These are phyloP conservation scores for Cervus canadensis DNA, from an alignment of 2,113 vertebrate genomes.

Conservation along the genomic window DNA sequence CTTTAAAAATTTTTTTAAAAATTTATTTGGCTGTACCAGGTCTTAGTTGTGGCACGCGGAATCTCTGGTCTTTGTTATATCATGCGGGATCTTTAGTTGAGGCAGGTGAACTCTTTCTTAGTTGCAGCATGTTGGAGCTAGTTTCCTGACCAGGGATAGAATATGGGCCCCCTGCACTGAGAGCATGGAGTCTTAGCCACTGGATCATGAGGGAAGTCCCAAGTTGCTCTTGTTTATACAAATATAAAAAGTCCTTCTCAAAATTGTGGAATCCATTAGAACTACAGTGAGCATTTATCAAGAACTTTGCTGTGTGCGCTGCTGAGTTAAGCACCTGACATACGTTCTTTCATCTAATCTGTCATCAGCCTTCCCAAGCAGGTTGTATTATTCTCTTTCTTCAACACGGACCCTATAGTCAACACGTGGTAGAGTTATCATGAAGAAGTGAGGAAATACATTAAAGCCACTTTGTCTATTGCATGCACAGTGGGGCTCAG, in stretches of 20 bases:
- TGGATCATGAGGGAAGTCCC: not conserved
- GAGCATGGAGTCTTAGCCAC: not conserved
- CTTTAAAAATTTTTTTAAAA: not conserved
- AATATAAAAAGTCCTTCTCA: not conserved
- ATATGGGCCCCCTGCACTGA: not conserved
- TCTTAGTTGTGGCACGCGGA: rapidly evolving
- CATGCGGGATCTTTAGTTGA: not conserved
- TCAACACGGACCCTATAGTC: not conserved
- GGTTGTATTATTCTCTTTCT: not conserved
- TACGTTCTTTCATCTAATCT: not conserved
- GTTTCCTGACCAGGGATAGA: not conserved
- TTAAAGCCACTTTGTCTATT: not conserved
- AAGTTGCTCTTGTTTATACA: not conserved
- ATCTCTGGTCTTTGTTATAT: not conserved
- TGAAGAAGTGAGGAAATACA: not conserved
- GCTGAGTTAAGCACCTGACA: not conserved
- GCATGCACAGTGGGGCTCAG: not conserved
- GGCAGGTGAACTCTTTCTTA: not conserved
- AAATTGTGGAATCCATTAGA: not conserved
- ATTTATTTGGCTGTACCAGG: not conserved
- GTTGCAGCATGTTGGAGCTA: not conserved
- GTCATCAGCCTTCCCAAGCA: not conserved
- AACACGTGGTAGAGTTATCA: not conserved
- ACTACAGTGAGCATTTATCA: not conserved
- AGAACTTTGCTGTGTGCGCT: not conserved